Evolutionary conservation across 2,113 vertebrate species (phyloP), one percentile per base, ranked within the genome.

Genomic region (Protobothrops flavoviridis): DNA sequence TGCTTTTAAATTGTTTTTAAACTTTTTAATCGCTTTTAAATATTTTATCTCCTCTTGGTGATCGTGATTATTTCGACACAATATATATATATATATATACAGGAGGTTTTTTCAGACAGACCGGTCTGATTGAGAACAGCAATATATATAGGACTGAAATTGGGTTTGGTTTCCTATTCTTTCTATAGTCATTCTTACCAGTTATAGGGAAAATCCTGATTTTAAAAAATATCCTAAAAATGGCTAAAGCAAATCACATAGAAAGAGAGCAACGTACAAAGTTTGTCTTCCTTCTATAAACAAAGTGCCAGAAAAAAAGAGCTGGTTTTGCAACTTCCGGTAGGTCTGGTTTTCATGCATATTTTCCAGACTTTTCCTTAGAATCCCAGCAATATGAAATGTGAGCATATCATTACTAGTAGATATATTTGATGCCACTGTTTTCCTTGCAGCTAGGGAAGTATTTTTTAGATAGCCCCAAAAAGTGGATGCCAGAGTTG

Each of bases 311-410:
- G 88, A 96, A 96, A 97, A 96, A 97, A 97, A 97, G 94, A 94
- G 93, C 95, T 96, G 95, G 96, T 97, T 87, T 87, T n/a, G 43
- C 94, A 95, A 52, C 90, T 97, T 96, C 94, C 96, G 96, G 81
- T 97, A 94, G 93, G 91, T 92, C 97, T 93, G 95, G 92, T 94
- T 98, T 97, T 97, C 97, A 97, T 96, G 93, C 93, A 92, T 96
- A 95, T 94, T 96, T 97, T 93, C 95, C 93, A 85, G 96, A 96
- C 95, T 96, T 95, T 97, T 96, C 96, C 93, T 94, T 96, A 97
- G 95, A 95, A 95, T 94, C 95, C 95, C 94, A 93, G 97, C 94
- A 95, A 94, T 96, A 95, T 94, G 95, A 97, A 96, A 94, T 96
- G 95, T 90, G 95, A 97, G 96, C 94, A 88, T 39, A 95, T 94